Base-by-base conservation (phyloP, 2,797 vertebrate genomes). In the Antrozous pallidus region DNA sequence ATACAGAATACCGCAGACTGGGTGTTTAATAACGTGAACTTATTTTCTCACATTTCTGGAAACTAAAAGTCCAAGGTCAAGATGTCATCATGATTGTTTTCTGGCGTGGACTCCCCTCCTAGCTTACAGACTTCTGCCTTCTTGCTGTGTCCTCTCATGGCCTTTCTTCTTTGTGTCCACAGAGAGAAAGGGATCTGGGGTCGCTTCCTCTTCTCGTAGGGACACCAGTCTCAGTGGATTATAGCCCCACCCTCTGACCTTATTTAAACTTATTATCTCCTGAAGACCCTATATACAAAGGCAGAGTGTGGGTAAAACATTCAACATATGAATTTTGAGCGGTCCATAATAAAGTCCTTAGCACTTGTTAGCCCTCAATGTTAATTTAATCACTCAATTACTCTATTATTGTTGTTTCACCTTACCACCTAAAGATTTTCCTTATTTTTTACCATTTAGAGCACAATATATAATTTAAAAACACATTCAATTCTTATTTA, bases 371-470 rank as follows among this genome's bases (percentile, higher is more conserved):
- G 17, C 3, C 18, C 33, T 56, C 65, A 74, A 24, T 89, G 28
- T 13, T 31, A 65, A 54, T 40, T 36, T 38, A 40, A 45, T 69
- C 8, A 8, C 7, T 71, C 22, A 28, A 11, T 80, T 36, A 71
- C 3, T 22, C 54, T 67, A 16, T 36, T 71, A n/a, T 69, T 70
- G 7, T 63, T 79, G 16, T 45, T 71, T 91, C 51, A 36, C 33
- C 8, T 49, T 80, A 56, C 36, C 47, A 51, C 9, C 49, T 49
- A 6, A 73, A 56, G 5, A 6, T 11, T 88, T 89, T 83, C 31
- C 80, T 94, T 83, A 85, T 70, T 83, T 83, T 85, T 80, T 77
- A 78, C 6, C 74, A 69, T 47, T 36, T 85, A 65, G 38, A 85
- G 47, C 18, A 90, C 24, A 38, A 36, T 16, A 7, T 63, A 38